Conservation (phyloP, 2,113 vertebrate genomes). For the Tylochromis polylepis region DNA sequence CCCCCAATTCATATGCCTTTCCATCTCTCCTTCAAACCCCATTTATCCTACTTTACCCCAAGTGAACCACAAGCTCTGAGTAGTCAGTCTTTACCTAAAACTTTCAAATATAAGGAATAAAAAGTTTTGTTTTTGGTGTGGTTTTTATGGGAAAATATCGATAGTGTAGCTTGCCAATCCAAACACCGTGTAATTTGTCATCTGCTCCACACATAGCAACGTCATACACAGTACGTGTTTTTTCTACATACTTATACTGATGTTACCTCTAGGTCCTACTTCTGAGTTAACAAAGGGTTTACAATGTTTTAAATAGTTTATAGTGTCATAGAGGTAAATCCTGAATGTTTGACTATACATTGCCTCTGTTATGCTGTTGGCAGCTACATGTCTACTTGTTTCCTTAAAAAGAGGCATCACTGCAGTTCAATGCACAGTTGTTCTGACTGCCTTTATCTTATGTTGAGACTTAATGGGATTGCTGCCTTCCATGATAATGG, state of each 20-base stretch:
- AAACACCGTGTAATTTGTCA: not conserved
- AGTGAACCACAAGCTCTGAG: conserved; percentile 8
- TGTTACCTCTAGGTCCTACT: not conserved
- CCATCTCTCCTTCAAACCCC: conserved; percentile 17
- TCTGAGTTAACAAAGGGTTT: not conserved
- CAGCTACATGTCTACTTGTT: not conserved
- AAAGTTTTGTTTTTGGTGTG: not conserved
- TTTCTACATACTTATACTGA: not conserved
- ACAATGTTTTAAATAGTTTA: not conserved
- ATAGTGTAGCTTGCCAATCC: not conserved
- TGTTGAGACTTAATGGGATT: not conserved
- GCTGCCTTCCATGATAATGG: not conserved
- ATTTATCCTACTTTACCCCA: conserved; percentile 18
- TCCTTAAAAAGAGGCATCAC: not conserved
- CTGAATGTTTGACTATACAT: not conserved
- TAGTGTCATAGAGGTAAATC: not conserved
- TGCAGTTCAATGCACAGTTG: not conserved
- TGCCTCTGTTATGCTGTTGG: not conserved
- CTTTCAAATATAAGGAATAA: not conserved
- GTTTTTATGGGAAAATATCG: not conserved
- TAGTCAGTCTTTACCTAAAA: not conserved
- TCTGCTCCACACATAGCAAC: not conserved
- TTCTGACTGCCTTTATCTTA: not conserved
- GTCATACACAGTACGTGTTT: not conserved
- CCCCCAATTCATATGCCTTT: not conserved